phyloP scores from a whole-genome alignment of 2,797 vertebrate genomes.

The Danio tinwini region DNA sequence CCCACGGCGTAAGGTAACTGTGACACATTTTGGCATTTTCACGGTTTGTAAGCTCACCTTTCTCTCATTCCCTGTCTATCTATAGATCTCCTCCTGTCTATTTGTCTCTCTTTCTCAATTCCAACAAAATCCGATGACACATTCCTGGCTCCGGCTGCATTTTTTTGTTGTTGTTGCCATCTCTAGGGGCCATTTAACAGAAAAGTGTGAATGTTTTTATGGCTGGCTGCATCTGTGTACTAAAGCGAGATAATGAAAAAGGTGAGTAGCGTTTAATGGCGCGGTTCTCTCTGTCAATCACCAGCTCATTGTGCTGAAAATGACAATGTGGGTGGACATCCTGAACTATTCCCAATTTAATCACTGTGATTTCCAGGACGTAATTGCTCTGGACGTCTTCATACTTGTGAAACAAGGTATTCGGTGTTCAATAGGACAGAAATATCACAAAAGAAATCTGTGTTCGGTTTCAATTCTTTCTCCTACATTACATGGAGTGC shows the following conservation, averaged over 20 bases:
- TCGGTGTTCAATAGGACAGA: background rate
- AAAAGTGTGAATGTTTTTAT: slow-evolving; percentile 65
- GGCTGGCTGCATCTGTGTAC: slow-evolving; percentile 64
- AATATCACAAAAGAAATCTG: slow-evolving; percentile 6
- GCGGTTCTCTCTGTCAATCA: slow-evolving; percentile 13
- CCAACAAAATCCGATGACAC: slow-evolving; percentile 69
- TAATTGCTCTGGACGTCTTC: slow-evolving; percentile 34
- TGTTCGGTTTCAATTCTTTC: background rate
- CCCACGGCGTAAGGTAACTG: slow-evolving; percentile 24
- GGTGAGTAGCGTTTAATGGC: slow-evolving; percentile 12
- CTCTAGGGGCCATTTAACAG: slow-evolving; percentile 63
- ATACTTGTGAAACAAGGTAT: slow-evolving; percentile 11
- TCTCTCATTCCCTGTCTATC: slow-evolving; percentile 28
- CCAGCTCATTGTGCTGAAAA: slow-evolving; percentile 20
- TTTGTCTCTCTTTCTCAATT: background rate
- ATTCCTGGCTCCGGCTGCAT: slow-evolving; percentile 61
- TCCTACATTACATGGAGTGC: background rate
- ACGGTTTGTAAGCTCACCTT: slow-evolving; percentile 25
- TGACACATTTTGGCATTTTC: slow-evolving; percentile 7
- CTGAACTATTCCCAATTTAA: slow-evolving; percentile 24
- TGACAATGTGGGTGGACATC: slow-evolving; percentile 25
- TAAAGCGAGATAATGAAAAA: slow-evolving; percentile 61
- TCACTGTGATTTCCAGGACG: slow-evolving; percentile 6
- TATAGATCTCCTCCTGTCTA: slow-evolving; percentile 39
- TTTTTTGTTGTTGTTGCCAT: slow-evolving; percentile 66